Percentiles rank a stretch among this genome's conserved stretches.
Evolutionary conservation across 2,888 invertebrate genomes (phyloP).

Genomic region (Perizoma flavofasciatum): DNA sequence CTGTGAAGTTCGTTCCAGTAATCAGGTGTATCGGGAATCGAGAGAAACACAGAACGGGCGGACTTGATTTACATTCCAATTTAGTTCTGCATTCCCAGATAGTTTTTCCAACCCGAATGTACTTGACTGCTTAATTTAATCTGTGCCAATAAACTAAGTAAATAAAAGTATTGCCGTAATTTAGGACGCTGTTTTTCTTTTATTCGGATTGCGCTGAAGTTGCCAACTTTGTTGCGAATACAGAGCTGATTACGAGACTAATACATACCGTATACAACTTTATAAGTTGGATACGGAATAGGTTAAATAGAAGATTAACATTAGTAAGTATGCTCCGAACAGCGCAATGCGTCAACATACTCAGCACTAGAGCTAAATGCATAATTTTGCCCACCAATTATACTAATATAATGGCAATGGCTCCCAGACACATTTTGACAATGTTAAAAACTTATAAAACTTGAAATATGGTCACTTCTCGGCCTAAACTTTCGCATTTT

Average conservation of each 20-base stretch:
- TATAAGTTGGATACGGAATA: conserved; percentile 12
- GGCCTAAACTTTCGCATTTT: no score
- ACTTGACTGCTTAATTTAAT: conserved; percentile 41
- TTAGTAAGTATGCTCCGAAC: background rate
- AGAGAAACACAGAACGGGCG: conserved; percentile 66
- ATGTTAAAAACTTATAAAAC: no score
- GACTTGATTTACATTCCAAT: conserved; percentile 75
- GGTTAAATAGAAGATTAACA: conserved; percentile 1
- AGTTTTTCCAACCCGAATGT: conserved; percentile 59
- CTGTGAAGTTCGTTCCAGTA: conserved; percentile 58
- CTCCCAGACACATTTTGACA: no score
- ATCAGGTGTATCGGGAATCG: conserved; percentile 70
- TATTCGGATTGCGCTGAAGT: conserved; percentile 22
- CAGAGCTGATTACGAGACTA: conserved; percentile 18
- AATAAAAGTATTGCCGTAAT: conserved; percentile 34
- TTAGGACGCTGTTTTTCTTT: conserved; percentile 21
- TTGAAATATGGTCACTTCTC: no score
- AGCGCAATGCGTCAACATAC: background rate
- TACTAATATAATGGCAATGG: no score
- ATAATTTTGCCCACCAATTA: no score
- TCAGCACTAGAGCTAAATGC: no score
- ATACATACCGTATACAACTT: conserved; percentile 10
- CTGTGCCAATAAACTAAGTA: conserved; percentile 35
- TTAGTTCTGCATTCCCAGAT: conserved; percentile 66
- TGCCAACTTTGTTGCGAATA: conserved; percentile 18